A percentile compares a stretch with the other conserved stretches of the same genome.
Evolutionary conservation across 2,797 vertebrate species (phyloP).

Genomic region (Fundulus diaphanus): DNA sequence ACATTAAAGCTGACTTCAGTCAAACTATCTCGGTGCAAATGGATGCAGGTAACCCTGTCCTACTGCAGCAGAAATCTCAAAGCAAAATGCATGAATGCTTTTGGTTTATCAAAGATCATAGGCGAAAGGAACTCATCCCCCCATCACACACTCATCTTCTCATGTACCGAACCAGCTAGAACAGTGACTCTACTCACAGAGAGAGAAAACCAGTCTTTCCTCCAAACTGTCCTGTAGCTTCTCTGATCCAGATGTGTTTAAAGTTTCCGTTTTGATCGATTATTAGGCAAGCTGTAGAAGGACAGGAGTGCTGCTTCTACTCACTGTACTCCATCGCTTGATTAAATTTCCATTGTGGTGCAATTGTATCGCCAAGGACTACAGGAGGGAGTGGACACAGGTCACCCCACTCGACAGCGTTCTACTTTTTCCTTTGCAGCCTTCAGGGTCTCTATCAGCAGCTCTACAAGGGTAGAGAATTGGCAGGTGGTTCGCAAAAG

Average conservation of each 20-base stretch:
- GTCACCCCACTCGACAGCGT: constrained; percentile 63
- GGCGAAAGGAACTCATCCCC: background rate
- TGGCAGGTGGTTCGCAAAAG: constrained; percentile 54
- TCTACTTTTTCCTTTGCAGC: constrained; percentile 69
- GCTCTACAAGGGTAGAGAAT: constrained; percentile 36
- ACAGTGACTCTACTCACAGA: constrained; percentile 59
- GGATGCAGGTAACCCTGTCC: background rate
- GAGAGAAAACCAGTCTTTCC: constrained; percentile 12
- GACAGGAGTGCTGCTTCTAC: constrained; percentile 40
- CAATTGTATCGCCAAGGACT: constrained; percentile 70
- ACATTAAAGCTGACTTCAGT: background rate
- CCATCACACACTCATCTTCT: background rate
- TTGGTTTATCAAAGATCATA: background rate
- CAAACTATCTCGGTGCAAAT: background rate
- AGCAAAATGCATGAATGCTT: background rate
- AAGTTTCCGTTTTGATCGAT: constrained; percentile 49
- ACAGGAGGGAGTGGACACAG: constrained; percentile 61
- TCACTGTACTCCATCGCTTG: constrained; percentile 70
- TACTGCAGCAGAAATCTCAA: background rate
- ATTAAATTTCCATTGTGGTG: constrained; percentile 83
- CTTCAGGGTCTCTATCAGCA: constrained; percentile 50
- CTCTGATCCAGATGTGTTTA: constrained; percentile 58
- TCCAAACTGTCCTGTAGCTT: constrained; percentile 6
- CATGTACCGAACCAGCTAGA: constrained; percentile 4
- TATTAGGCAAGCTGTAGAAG: constrained; percentile 37